Conservation (phyloP, 2,797 vertebrate genomes). For the Gymnocypris eckloni region DNA sequence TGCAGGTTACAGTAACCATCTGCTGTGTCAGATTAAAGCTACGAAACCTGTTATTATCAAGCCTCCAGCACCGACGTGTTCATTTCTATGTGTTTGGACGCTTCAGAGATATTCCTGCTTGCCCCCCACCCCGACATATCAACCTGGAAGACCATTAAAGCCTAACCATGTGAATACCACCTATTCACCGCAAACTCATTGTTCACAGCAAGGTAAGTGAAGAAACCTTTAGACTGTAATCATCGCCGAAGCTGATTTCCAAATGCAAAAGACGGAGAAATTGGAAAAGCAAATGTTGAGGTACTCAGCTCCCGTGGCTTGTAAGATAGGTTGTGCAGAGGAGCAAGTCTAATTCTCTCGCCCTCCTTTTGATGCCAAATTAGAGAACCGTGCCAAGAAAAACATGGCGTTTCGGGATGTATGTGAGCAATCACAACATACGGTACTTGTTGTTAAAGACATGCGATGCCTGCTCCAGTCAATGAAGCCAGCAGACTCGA, state of each 20-base stretch:
- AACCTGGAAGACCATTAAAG: slow-evolving; percentile 80
- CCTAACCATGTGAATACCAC: slow-evolving; percentile 77
- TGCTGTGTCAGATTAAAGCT: slow-evolving; percentile 80
- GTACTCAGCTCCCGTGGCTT: slow-evolving; percentile 59
- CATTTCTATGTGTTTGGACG: slow-evolving; percentile 59
- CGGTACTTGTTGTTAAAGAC: slow-evolving; percentile 42
- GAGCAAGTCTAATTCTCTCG: slow-evolving; percentile 60
- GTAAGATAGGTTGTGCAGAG: slow-evolving; percentile 62
- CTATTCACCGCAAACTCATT: slow-evolving; percentile 80
- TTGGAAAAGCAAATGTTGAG: slow-evolving; percentile 61
- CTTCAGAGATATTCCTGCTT: slow-evolving; percentile 58
- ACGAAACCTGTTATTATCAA: slow-evolving; percentile 79
- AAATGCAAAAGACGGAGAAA: slow-evolving; percentile 57
- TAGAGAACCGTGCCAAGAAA: slow-evolving; percentile 58
- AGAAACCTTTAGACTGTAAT: slow-evolving; percentile 81
- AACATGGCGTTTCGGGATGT: slow-evolving; percentile 59
- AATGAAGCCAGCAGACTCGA: slow-evolving; percentile 57
- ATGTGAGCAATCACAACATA: slow-evolving; percentile 53
- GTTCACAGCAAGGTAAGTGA: slow-evolving; percentile 82
- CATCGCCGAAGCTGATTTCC: slow-evolving; percentile 67
- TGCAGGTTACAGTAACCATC: slow-evolving; percentile 79
- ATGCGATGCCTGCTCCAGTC: slow-evolving; percentile 65
- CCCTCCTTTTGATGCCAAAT: slow-evolving; percentile 59
- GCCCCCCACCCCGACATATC: slow-evolving; percentile 65
- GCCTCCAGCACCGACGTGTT: slow-evolving; percentile 68